A percentile compares a stretch with the other conserved stretches of the same genome.
Conservation (phyloP, 2,113 vertebrate species). For the Petromus typicus region DNA sequence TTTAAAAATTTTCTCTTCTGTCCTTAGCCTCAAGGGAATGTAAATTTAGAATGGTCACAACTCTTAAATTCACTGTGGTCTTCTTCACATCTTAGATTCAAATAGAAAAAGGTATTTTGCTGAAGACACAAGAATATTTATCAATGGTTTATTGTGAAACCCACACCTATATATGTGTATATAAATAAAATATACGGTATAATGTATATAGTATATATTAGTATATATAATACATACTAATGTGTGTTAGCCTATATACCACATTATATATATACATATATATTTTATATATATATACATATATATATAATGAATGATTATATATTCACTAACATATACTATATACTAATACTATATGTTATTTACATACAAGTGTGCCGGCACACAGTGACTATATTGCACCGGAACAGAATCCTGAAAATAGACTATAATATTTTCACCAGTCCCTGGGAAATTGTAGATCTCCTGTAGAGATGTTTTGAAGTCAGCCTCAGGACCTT, state of each 20-base stretch:
- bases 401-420: neutral
- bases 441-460: neutral
- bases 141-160: conserved; percentile 10
- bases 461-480: neutral
- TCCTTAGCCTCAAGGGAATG: neutral
- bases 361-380: too few relatives aligned
- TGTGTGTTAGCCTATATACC: neutral
- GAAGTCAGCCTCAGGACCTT: neutral
- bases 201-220: neutral
- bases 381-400: neutral
- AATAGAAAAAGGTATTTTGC: conserved; percentile 33
- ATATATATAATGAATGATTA: neutral
- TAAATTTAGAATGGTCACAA: conserved; percentile 18
- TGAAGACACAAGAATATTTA: neutral
- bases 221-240: neutral
- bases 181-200: neutral
- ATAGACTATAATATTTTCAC: neutral
- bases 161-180: neutral
- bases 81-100: conserved; percentile 3
- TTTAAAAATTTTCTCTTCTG: neutral
- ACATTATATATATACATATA: neutral
- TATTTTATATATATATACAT: neutral
- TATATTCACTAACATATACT: neutral
- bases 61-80: neutral
- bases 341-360: neutral